phyloP scores from a whole-genome alignment of 2,113 vertebrate genomes.

The Alectura lathami region DNA sequence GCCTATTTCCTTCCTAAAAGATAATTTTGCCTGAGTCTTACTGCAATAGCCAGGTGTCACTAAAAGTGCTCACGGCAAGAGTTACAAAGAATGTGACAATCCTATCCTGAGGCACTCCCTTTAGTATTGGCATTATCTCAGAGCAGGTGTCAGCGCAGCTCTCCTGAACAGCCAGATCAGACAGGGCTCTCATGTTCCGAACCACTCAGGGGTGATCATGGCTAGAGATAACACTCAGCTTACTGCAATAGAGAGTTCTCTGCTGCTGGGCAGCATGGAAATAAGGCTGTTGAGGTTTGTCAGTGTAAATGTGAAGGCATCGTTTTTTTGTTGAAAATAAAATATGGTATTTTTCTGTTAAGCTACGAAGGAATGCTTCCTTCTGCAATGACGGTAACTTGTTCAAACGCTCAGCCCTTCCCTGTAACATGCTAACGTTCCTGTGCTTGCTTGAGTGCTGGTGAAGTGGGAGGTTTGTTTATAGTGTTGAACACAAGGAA shows the following conservation, averaged over 20 bases:
- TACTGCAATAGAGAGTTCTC: not conserved
- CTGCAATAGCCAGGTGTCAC: not conserved
- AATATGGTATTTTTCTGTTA: not conserved
- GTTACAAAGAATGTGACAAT: not conserved
- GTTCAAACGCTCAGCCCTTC: not conserved
- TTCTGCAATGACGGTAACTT: not conserved
- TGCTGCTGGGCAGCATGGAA: not conserved
- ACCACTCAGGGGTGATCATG: not conserved
- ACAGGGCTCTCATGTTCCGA: not conserved
- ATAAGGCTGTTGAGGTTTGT: not conserved
- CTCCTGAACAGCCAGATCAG: not conserved
- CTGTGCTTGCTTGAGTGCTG: not conserved
- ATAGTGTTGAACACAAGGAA: not conserved
- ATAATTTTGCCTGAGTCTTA: not conserved
- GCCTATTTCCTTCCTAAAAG: conserved; percentile 27
- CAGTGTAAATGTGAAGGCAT: not conserved
- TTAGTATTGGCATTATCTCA: not conserved
- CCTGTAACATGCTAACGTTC: not conserved
- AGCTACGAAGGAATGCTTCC: not conserved
- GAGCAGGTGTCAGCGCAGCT: not conserved
- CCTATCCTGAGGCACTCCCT: not conserved
- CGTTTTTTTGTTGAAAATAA: not conserved
- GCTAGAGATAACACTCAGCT: not conserved
- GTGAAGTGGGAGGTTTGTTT: not conserved
- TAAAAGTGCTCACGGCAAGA: not conserved